Evolutionary conservation across 2,888 invertebrate genomes (phyloP).

Genomic region (Thereva nobilitata): DNA sequence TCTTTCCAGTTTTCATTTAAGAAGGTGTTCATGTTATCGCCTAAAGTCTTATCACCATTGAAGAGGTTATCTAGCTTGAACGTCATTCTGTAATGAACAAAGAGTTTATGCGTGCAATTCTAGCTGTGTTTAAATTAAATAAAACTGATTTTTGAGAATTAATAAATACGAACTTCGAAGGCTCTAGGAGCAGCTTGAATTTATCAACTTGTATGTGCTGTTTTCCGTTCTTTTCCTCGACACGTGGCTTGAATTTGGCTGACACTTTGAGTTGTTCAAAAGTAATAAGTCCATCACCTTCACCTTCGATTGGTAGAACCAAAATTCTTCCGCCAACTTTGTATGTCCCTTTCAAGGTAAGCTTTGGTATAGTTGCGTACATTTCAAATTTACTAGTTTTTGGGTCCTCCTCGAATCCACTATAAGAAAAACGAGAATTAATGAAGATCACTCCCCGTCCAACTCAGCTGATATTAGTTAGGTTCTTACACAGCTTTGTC

Average conservation of each 20-base stretch:
- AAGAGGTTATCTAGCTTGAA: slow-evolving; percentile 56
- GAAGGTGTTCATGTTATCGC: slow-evolving; percentile 57
- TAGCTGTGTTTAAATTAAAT: background rate
- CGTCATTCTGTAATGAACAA: slow-evolving; percentile 40
- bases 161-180: slow-evolving; percentile 37
- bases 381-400: slow-evolving; percentile 54
- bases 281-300: slow-evolving; percentile 42
- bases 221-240: slow-evolving; percentile 40
- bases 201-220: slow-evolving; percentile 39
- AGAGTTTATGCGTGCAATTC: too few relatives aligned
- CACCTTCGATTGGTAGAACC: slow-evolving; percentile 49
- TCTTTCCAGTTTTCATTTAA: slow-evolving; percentile 59
- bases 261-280: slow-evolving; percentile 39
- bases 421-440: slow-evolving; percentile 43
- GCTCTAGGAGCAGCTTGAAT: slow-evolving; percentile 37
- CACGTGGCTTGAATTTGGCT: slow-evolving; percentile 36
- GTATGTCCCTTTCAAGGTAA: slow-evolving; percentile 44
- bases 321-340: slow-evolving; percentile 49
- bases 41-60: slow-evolving; percentile 57
- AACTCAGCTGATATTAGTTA: slow-evolving; percentile 40
- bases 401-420: slow-evolving; percentile 53
- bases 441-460: slow-evolving; percentile 42
- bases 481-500: slow-evolving; percentile 40
- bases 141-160: background rate
- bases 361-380: slow-evolving; percentile 47